phyloP scores from a whole-genome alignment of 2,797 vertebrate species.

The Acanthurus lineatus region DNA sequence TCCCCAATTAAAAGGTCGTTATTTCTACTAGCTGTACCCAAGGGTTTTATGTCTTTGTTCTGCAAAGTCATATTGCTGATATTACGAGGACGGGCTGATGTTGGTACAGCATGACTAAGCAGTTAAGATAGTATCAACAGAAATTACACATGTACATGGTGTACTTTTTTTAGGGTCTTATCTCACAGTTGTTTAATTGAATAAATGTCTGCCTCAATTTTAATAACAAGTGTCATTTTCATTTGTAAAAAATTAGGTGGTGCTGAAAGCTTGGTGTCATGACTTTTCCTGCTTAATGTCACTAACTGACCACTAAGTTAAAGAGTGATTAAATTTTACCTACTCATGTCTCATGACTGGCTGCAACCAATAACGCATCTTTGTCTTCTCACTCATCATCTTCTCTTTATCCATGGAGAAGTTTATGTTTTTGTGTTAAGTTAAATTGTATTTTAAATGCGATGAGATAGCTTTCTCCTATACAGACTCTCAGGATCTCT shows the following conservation, averaged over 20 bases:
- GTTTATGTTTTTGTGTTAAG: background rate
- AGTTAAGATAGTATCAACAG: background rate
- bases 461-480: background rate
- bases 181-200: background rate
- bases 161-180: background rate
- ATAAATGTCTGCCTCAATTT: background rate
- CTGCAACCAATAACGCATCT: no score
- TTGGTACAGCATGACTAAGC: conserved; percentile 19
- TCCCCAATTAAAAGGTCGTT: conserved; percentile 31
- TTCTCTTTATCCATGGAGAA: background rate
- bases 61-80: conserved; percentile 14
- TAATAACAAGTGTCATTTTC: no score
- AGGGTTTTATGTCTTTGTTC: conserved; percentile 24
- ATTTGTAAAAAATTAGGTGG: background rate
- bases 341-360: background rate
- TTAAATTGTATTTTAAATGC: background rate
- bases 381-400: no score
- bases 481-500: background rate
- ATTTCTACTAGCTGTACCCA: background rate
- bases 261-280: background rate
- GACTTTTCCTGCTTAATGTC: background rate
- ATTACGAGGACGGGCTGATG: conserved; percentile 8
- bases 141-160: conserved; percentile 1
- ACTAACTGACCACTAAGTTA: background rate
- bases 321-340: background rate